Base-by-base conservation (phyloP, 2,888 invertebrate species). In the Meandrusa payeni region DNA sequence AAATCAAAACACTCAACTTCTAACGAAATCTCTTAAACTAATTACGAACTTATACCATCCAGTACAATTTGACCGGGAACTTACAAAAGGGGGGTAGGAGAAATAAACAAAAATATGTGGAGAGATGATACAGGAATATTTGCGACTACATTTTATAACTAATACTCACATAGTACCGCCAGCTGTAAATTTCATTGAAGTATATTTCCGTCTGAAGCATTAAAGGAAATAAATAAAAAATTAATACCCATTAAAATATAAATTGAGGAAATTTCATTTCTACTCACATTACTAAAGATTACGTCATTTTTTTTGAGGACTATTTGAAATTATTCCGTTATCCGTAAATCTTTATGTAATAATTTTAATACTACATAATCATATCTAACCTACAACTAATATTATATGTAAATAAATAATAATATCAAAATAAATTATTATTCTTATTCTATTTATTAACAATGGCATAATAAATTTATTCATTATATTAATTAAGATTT, bases 161-260 rank as follows among this genome's bases (percentile, higher is more conserved):
- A 52, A 66, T 83, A 83, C 85, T 83, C 60, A 85, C 85, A 58
- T 82, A 83, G 57, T 82, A 83, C 44, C 79, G 63, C 83, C 85
- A 85, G 69, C 80, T 82, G 77, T 82, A 85, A 64, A 85, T 69
- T 62, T 82, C 81, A 66, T 80, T 82, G 82, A 71, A 82, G 80
- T 80, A 81, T 49, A 70, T 65, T 79, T 85, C 83, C 82, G 80
- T 77, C 85, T 86, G 80, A 60, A 57, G 80, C 80, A 64, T 74
- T 70, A 60, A 59, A 63, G 64, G 67, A 71, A 75, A 68, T 60
- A 67, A 58, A 60, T 52, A 28, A 41, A 15, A 4, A 36, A 47
- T 50, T 50, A 51, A 52, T 45, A 41, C 39, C 33, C 41, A 41
- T 42, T 34, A 31, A 4, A 2, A 3, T 15, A 15, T 15, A 15